Conservation (phyloP, 2,888 invertebrate species). For the Liposcelis brunnea region DNA sequence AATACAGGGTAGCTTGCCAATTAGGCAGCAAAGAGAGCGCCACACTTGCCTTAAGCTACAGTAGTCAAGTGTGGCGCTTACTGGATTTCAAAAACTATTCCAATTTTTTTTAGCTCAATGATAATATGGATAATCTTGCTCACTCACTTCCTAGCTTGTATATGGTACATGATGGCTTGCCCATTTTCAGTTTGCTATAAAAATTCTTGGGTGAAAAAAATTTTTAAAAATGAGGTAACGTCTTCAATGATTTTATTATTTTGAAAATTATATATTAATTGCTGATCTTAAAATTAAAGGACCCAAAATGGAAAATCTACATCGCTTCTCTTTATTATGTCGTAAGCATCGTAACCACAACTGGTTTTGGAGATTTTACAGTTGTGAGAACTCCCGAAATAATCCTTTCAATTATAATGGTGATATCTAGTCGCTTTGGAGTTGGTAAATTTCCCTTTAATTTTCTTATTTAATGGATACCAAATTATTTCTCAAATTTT, state of each 20-base stretch:
- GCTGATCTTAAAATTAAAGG: too few species aligned
- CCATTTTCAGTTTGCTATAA: too few species aligned
- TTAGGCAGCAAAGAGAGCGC: too few species aligned
- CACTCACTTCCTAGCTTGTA: not conserved
- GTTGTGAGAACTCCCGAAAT: slow-evolving; percentile 32
- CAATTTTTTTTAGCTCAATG: slow-evolving; percentile 24
- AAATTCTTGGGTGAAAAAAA: too few species aligned
- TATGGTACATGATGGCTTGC: not conserved
- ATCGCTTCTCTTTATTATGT: slow-evolving; percentile 33
- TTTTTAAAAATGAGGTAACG: too few species aligned
- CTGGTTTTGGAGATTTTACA: slow-evolving; percentile 34
- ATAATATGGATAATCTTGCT: slow-evolving; percentile 12
- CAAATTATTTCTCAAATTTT: too few species aligned
- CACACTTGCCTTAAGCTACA: too few species aligned
- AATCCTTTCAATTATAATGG: slow-evolving; percentile 30
- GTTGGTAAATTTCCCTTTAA: not conserved
- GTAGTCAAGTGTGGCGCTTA: too few species aligned
- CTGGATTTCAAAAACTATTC: slow-evolving; percentile 31
- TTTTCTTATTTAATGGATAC: too few species aligned
- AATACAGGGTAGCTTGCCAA: too few species aligned
- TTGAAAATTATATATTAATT: too few species aligned
- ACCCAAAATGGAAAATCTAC: slow-evolving; percentile 19
- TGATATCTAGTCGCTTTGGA: slow-evolving; percentile 31
- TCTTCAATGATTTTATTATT: too few species aligned
- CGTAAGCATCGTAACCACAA: slow-evolving; percentile 32